Evolutionary conservation across 2,888 invertebrate genomes (phyloP), one percentile per base, ranked within the genome.

Genomic region (Cheilosia soror): DNA sequence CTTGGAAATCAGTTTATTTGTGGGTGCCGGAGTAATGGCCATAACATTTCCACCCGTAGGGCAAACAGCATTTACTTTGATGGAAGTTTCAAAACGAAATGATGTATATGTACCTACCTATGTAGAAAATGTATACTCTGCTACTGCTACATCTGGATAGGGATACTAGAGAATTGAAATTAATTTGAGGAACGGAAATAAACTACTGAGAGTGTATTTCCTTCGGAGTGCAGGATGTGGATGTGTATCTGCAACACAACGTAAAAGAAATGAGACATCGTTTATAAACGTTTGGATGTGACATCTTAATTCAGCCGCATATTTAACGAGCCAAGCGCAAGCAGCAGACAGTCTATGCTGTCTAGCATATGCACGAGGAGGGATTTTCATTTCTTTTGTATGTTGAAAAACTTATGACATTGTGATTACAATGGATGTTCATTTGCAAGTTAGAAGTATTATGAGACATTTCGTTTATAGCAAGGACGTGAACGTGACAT

Each of bases 201-300:
- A 63, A 63, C 63, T 33, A 33, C 63, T 44, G 5, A 2, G 15
- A 44, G 44, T 13, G 6, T 6, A 29, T 65, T 31, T 49, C 13
- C 13, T 9, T 27, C 9, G 31, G 13, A 63, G 20, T 11, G 47
- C 3, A n/a, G 15, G n/a, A 11, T 15, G 25, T 25, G 15, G n/a
- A 11, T 15, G 25, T 25, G 49, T 51, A 25, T 7, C 9, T 11
- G 20, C 15, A 20, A 1, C 3, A 20, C 27, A 11, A 42, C 20
- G 15, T 15, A 57, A 58, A 58, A 25, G 33, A 58, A 69, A 69
- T 69, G 47, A 47, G 69, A 69, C 37, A 49, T 69, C 69, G 57
- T 68, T 68, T 68, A 20, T 42, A 57, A 55, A 13, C 44, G 31
- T 42, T 68, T 68, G 68, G 55, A 44, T 44, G 55, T 29, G 68